Percentiles rank a stretch among this genome's conserved stretches.
phyloP scores from a whole-genome alignment of 2,113 vertebrate genomes.

The Ifrita kowaldi region DNA sequence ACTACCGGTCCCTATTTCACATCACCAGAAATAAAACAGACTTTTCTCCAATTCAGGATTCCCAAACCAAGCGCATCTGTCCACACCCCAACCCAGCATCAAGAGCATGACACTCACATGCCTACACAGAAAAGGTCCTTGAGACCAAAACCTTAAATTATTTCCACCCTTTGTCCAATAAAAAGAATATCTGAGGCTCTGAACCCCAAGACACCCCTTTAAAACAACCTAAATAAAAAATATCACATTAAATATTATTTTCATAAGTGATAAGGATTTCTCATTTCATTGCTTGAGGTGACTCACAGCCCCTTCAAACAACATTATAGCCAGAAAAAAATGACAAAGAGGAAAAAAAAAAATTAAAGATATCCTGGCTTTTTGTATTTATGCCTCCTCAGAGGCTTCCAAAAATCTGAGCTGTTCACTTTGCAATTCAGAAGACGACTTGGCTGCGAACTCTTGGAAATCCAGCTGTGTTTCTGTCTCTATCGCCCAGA shows the following conservation, averaged over 20 bases:
- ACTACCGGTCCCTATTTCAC: rapidly evolving
- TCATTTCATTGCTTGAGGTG: background rate
- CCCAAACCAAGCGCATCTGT: background rate
- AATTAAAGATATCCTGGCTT: background rate
- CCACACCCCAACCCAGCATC: background rate
- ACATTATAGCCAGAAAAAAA: background rate
- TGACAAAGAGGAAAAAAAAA: background rate
- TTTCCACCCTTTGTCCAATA: background rate
- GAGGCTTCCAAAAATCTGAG: constrained; percentile 35
- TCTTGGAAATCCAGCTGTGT: background rate
- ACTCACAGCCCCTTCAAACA: constrained; percentile 11
- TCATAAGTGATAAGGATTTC: background rate
- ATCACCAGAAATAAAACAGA: rapidly evolving
- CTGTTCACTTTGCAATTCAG: constrained; percentile 52
- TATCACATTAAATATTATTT: background rate
- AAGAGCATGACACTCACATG: rapidly evolving
- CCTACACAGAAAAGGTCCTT: background rate
- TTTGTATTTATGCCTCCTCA: constrained; percentile 6
- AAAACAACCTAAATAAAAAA: background rate
- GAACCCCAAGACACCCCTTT: background rate
- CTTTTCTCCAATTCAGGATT: background rate
- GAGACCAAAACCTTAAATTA: background rate
- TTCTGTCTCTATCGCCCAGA: background rate
- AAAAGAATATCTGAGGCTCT: background rate
- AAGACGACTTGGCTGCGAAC: constrained; percentile 15